Percentiles rank a stretch among this genome's conserved stretches.
Evolutionary conservation across 2,113 vertebrate genomes (phyloP).

Genomic region (Halichoeres trimaculatus): DNA sequence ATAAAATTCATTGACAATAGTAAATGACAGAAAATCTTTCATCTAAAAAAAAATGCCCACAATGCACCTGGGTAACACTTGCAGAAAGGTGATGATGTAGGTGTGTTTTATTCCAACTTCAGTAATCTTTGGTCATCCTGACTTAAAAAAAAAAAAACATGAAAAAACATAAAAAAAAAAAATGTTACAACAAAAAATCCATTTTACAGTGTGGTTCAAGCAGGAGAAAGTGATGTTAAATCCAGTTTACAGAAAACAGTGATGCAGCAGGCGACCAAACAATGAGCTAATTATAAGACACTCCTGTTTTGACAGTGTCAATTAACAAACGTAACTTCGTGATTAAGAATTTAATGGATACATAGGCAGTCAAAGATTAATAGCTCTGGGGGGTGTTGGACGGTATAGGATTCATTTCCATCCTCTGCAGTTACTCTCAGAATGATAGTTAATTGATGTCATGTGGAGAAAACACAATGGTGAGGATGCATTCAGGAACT

Average conservation of each 20-base stretch:
- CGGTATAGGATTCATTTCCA: constrained; percentile 16
- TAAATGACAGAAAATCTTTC: too few relatives aligned
- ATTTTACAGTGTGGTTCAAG: too few relatives aligned
- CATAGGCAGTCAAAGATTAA: constrained; percentile 44
- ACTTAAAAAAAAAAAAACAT: too few relatives aligned
- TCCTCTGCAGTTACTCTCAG: constrained; percentile 27
- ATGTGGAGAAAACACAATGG: constrained; percentile 17
- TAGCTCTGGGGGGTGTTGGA: constrained; percentile 25
- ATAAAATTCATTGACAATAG: too few relatives aligned
- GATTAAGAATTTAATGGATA: constrained; percentile 55
- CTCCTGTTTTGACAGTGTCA: constrained; percentile 46
- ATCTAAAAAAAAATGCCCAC: too few relatives aligned
- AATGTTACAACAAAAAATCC: too few relatives aligned
- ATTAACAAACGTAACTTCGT: constrained; percentile 58
- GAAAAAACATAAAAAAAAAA: too few relatives aligned
- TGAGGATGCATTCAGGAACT: not conserved
- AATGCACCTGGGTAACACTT: too few relatives aligned
- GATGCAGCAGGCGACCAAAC: constrained; percentile 40
- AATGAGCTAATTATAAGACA: constrained; percentile 44
- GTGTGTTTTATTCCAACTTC: too few relatives aligned
- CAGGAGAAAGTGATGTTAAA: constrained; percentile 9
- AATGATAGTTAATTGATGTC: constrained; percentile 50
- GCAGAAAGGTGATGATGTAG: too few relatives aligned
- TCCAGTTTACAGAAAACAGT: constrained; percentile 35
- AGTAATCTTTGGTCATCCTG: too few relatives aligned